Conservation (phyloP, 2,113 vertebrate genomes). For the Carettochelys insculpta region DNA sequence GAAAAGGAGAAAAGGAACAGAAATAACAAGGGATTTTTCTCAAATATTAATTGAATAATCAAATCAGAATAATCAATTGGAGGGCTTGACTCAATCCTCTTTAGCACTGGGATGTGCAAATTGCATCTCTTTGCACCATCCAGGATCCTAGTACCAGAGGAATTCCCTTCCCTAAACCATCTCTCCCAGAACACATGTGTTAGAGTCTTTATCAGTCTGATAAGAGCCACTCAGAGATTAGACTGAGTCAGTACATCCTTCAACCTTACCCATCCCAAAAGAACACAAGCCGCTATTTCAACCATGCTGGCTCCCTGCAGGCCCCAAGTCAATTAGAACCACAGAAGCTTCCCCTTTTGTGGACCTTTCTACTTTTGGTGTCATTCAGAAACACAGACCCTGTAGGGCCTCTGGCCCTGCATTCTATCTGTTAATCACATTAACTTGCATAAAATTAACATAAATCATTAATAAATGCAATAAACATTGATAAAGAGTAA, state of each 20-base stretch:
- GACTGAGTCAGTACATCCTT: background rate
- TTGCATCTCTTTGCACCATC: conserved; percentile 60
- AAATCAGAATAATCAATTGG: conserved; percentile 43
- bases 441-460: conserved; percentile 57
- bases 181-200: background rate
- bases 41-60: conserved; percentile 68
- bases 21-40: conserved; percentile 53
- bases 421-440: background rate
- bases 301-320: background rate
- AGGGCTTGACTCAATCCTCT: conserved; percentile 38
- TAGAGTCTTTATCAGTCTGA: background rate
- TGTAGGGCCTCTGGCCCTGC: rapidly evolving
- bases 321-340: background rate
- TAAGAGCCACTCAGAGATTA: background rate
- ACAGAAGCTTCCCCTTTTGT: background rate
- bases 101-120: conserved; percentile 46
- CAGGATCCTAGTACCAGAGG: background rate
- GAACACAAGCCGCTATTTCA: conserved; percentile 31
- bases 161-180: background rate
- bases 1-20: conserved; percentile 49
- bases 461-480: conserved; percentile 63
- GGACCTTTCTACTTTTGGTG: background rate
- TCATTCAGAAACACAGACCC: background rate
- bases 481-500: conserved; percentile 59
- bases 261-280: conserved; percentile 30